A percentile compares a stretch with the other conserved stretches of the same genome.
Conservation (phyloP, 2,797 vertebrate genomes). For the Phaenicophaeus curvirostris region DNA sequence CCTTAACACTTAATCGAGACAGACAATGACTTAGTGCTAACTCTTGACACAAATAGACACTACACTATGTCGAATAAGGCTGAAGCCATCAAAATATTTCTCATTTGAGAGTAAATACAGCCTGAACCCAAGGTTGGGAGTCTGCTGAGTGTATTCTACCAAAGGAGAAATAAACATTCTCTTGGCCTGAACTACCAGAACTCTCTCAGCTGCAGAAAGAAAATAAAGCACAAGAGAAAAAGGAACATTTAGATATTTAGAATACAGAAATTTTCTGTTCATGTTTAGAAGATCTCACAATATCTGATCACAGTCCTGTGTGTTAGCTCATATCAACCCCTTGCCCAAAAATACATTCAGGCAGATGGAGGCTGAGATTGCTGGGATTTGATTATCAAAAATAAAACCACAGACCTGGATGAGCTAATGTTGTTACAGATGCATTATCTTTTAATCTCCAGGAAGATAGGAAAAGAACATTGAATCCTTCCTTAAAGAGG, state of each 20-base stretch:
- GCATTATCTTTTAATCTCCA: slow-evolving; percentile 77
- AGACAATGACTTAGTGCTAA: slow-evolving; percentile 43
- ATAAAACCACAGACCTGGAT: slow-evolving; percentile 74
- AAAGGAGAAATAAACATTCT: slow-evolving; percentile 72
- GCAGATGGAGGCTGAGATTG: slow-evolving; percentile 72
- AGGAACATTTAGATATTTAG: slow-evolving; percentile 57
- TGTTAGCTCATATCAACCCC: slow-evolving; percentile 45
- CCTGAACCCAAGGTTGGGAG: slow-evolving; percentile 16
- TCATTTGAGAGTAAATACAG: slow-evolving; percentile 40
- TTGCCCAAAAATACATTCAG: slow-evolving; percentile 56
- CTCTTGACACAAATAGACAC: slow-evolving; percentile 48
- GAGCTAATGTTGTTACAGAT: slow-evolving; percentile 79
- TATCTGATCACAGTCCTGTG: slow-evolving; percentile 60
- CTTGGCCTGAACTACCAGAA: slow-evolving; percentile 53
- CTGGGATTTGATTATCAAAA: slow-evolving; percentile 74
- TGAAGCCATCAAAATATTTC: slow-evolving; percentile 45
- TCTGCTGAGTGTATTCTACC: slow-evolving; percentile 48
- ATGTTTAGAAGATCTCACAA: slow-evolving; percentile 65
- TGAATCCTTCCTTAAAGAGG: slow-evolving; percentile 56
- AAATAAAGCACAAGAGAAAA: slow-evolving; percentile 60
- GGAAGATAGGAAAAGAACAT: slow-evolving; percentile 63
- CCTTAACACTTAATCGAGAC: slow-evolving; percentile 40
- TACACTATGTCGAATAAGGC: neutral
- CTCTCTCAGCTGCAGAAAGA: slow-evolving; percentile 63
- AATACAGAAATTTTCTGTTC: slow-evolving; percentile 56